Percentiles rank a stretch among this genome's conserved stretches.
These are phyloP conservation scores for Corythoichthys haematopterus DNA, from an alignment of 2,113 vertebrate species.

Conservation along the genomic window DNA sequence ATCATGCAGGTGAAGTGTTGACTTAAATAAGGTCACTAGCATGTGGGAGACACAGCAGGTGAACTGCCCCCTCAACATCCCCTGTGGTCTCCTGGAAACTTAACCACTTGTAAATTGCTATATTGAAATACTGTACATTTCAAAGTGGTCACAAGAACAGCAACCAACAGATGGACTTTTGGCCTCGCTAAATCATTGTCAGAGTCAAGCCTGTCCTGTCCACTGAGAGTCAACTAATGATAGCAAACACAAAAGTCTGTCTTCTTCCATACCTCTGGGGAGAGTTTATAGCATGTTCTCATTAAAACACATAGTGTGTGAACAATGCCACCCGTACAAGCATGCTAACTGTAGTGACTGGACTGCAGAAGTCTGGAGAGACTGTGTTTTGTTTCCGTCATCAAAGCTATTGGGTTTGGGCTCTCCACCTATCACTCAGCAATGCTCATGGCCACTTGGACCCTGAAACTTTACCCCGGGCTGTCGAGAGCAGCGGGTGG, in stretches of 20 bases:
- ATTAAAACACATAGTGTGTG: slow-evolving; percentile 28
- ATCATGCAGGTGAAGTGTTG: background rate
- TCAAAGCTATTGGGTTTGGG: slow-evolving; percentile 63
- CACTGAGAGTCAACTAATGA: slow-evolving; percentile 19
- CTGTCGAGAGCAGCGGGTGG: slow-evolving; percentile 48
- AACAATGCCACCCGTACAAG: slow-evolving; percentile 16
- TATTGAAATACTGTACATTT: slow-evolving; percentile 17
- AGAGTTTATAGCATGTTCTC: slow-evolving; percentile 9
- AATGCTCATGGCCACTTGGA: slow-evolving; percentile 66
- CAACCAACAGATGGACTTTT: slow-evolving; percentile 34
- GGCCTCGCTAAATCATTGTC: slow-evolving; percentile 36
- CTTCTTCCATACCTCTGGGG: slow-evolving; percentile 14
- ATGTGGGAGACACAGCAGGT: slow-evolving; percentile 1
- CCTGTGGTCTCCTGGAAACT: background rate
- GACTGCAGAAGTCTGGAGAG: slow-evolving; percentile 41
- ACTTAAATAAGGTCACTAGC: background rate
- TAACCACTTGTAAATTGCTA: background rate
- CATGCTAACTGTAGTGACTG: slow-evolving; percentile 48
- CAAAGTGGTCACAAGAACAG: slow-evolving; percentile 23
- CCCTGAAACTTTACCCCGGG: slow-evolving; percentile 68
- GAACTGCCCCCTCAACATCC: background rate
- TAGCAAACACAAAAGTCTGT: background rate
- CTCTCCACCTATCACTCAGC: slow-evolving; percentile 66
- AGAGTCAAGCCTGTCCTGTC: slow-evolving; percentile 34
- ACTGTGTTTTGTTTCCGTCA: slow-evolving; percentile 70